phyloP scores from a whole-genome alignment of 2,113 vertebrate species.

The Pampusana beccarii region DNA sequence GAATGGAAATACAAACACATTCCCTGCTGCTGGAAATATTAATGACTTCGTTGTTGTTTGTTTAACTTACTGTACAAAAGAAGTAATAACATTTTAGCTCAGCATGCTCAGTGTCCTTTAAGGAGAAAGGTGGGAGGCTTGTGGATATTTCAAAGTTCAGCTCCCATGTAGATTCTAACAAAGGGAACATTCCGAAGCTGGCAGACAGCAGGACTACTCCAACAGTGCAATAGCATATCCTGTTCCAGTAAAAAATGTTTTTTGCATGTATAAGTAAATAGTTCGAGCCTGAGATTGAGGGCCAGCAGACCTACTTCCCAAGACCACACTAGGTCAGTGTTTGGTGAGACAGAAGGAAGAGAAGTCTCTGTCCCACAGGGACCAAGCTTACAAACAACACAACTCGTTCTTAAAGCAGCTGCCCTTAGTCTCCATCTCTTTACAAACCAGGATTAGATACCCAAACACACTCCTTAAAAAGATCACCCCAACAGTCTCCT shows the following conservation, averaged over 20 bases:
- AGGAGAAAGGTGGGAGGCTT: slow-evolving; percentile 54
- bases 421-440: not conserved
- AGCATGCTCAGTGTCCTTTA: slow-evolving; percentile 9
- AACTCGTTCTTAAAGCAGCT: not conserved
- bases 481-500: not conserved
- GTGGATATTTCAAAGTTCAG: slow-evolving; percentile 45
- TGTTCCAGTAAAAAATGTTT: slow-evolving; percentile 16
- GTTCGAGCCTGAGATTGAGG: not conserved
- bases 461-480: not conserved
- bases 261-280: not conserved
- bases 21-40: slow-evolving; percentile 29
- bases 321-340: not conserved
- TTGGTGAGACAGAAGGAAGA: not conserved
- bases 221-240: not conserved
- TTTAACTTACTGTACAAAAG: slow-evolving; percentile 4
- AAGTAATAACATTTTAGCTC: slow-evolving; percentile 37
- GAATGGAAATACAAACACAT: slow-evolving; percentile 19
- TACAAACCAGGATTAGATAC: not conserved
- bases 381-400: not conserved
- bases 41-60: slow-evolving; percentile 10
- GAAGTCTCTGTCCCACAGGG: not conserved
- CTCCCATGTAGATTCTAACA: not conserved
- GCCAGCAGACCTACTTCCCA: not conserved
- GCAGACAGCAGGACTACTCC: slow-evolving; percentile 11
- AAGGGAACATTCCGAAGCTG: slow-evolving; percentile 36